Base-by-base conservation (phyloP, 2,113 vertebrate species). In the Calcarius ornatus region DNA sequence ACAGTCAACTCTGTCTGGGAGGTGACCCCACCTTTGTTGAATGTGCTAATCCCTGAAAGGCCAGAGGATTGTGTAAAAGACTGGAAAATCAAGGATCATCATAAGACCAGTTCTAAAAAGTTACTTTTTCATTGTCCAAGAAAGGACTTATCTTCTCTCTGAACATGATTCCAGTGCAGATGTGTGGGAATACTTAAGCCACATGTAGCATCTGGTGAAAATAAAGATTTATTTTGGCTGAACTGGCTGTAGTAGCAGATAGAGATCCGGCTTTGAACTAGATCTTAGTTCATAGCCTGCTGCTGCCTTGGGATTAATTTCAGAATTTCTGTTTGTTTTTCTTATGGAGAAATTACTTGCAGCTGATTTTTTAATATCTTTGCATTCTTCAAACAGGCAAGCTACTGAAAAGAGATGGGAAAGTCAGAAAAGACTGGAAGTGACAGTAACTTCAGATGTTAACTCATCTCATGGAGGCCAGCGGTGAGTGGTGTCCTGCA, bases 161-260 rank as follows among this genome's bases (percentile, higher is more conserved):
- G 85, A 94, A 96, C 88, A 83, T 86, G 88, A 83, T 83, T 83
- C 68, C 92, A 88, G 86, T 43, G 56, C 79, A 95, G 85, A 95
- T 93, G 92, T 81, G 87, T 95, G 85, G 85, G 79, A 97, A 93
- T 95, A 83, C 87, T 96, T 93, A 91, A 96, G 51, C 71, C 84
- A 73, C 87, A 94, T 90, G 94, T 66, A 85, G 80, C 93, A 94
- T 94, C 87, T 96, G 92, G 76, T 96, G 93, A 96, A 96, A 95
- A 95, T 86, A 97, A 96, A 96, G 85, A 92, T 96, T 96, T 97
- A 80, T 92, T 97, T 97, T 97, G 96, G 94, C 93, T 90, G 79
- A 92, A 85, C 82, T 83, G 47, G 35, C 25, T 63, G 64, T 88
- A 86, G 95, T 90, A 94, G 47, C 88, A 95, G 92, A 97, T 93